A percentile compares a stretch with the other conserved stretches of the same genome.
Conservation (phyloP, 2,113 vertebrate species). For the Lipotes vexillifer region DNA sequence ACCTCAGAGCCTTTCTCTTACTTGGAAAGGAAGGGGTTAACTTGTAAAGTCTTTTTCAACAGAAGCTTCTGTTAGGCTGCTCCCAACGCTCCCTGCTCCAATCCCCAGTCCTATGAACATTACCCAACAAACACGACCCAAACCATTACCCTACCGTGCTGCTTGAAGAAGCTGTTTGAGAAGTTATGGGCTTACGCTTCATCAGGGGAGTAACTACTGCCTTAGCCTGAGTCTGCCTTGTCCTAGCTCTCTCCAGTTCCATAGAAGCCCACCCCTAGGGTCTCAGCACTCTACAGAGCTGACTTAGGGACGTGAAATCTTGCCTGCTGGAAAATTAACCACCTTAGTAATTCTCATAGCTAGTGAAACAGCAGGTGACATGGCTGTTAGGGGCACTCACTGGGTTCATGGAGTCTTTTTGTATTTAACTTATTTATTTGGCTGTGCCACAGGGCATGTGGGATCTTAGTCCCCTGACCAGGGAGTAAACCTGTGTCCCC, state of each 20-base stretch:
- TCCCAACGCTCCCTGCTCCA: not conserved
- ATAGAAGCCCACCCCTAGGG: not conserved
- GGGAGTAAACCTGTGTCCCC: too few species aligned
- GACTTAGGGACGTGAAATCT: not conserved
- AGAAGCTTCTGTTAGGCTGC: not conserved
- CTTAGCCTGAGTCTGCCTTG: not conserved
- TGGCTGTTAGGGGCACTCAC: not conserved
- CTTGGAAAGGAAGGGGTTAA: not conserved
- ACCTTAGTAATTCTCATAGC: not conserved
- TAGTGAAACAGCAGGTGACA: not conserved
- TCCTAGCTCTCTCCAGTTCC: not conserved
- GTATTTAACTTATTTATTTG: not conserved
- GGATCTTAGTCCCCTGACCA: not conserved
- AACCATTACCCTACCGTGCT: accelerated
- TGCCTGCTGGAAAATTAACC: not conserved
- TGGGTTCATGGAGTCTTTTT: not conserved
- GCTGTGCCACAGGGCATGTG: not conserved
- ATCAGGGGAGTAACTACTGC: accelerated
- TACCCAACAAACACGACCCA: not conserved
- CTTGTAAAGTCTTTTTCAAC: not conserved
- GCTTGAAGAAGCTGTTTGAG: not conserved
- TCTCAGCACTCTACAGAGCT: not conserved
- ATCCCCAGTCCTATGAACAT: not conserved
- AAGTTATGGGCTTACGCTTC: not conserved
- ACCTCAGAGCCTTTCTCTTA: not conserved